These are phyloP conservation scores for Doris montereyensis DNA, from an alignment of 2,888 invertebrate species.

Conservation along the genomic window DNA sequence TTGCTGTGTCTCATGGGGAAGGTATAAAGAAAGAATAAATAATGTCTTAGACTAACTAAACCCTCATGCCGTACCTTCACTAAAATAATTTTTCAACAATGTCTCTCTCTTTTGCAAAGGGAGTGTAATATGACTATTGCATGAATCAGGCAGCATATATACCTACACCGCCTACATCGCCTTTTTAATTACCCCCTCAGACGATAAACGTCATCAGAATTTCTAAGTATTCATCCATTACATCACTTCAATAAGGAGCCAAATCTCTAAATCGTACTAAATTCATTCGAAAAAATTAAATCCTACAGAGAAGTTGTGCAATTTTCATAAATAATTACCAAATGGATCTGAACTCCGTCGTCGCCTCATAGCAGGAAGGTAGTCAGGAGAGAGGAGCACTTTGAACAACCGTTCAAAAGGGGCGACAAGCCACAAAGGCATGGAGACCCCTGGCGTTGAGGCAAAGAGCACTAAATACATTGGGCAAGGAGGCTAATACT, in stretches of 20 bases:
- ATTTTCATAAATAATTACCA: constrained; percentile 50
- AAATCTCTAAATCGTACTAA: too few species aligned
- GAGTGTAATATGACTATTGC: too few species aligned
- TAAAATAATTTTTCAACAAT: too few species aligned
- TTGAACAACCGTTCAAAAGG: constrained; percentile 86
- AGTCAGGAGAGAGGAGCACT: constrained; percentile 83
- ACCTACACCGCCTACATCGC: too few species aligned
- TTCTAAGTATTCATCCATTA: too few species aligned
- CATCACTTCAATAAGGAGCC: too few species aligned
- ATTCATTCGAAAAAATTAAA: not conserved
- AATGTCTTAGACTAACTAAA: not conserved
- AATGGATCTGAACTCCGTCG: constrained; percentile 82
- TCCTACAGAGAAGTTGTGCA: not conserved
- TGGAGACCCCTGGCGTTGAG: constrained; percentile 85
- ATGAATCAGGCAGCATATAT: too few species aligned
- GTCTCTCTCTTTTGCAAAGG: too few species aligned
- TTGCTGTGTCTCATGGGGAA: constrained; percentile 78
- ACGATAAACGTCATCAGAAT: too few species aligned
- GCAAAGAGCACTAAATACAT: constrained; percentile 87
- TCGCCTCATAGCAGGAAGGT: constrained; percentile 88
- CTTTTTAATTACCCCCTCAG: too few species aligned
- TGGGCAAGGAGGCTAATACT: constrained; percentile 85
- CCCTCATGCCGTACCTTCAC: too few species aligned
- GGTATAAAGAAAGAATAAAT: not conserved
- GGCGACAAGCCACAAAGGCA: constrained; percentile 84